Evolutionary conservation across 2,888 invertebrate species (phyloP), one percentile per base, ranked within the genome.

Genomic region (Ichneumoninae sp.): DNA sequence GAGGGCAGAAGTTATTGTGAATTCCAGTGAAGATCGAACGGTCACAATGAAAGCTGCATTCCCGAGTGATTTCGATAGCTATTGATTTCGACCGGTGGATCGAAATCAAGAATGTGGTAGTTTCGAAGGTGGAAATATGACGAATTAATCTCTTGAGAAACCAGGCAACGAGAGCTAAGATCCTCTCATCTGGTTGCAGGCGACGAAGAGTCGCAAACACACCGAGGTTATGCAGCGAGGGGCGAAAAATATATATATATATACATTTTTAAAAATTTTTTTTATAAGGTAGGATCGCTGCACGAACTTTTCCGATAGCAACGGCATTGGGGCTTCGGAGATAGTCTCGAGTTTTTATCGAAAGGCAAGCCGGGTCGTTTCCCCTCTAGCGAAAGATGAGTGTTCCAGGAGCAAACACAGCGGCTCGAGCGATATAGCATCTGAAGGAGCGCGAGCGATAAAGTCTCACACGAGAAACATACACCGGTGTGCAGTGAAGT

Each of bases 121-220:
- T 5, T 44, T 44, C 26, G 57, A 22, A 44, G 13, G 33, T 8
- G 10, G n/a, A n/a, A 36, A 50, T 30, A 62, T 65, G 7, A 33
- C 1, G 36, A 33, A 47, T 47, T 47, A 0, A 26, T 16, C 74
- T 65, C 74, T 0, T 47, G 74, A 65, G 74, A 75, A 74, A 75
- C 65, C 62, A 75, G 6, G 44, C 13, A 62, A 60, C 19, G 30
- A 8, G n/a, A 44, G 44, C 50, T 54, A 36, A 33, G 16, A 70
- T 70, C 47, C 19, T 65, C 33, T 65, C 71, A 19, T n/a, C 30
- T n/a, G 6, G 8, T n/a, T 33, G 33, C 10, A 6, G 30, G 62
- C n/a, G 44, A 16, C n/a, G 26, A 26, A 26, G 13, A 19, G 1
- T 69, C 47, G 26, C 44, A n/a, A 47, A 26, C 26, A 47, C 13